These are phyloP conservation scores for Phoenicopterus ruber DNA, from an alignment of 2,113 vertebrate species.

Conservation along the genomic window DNA sequence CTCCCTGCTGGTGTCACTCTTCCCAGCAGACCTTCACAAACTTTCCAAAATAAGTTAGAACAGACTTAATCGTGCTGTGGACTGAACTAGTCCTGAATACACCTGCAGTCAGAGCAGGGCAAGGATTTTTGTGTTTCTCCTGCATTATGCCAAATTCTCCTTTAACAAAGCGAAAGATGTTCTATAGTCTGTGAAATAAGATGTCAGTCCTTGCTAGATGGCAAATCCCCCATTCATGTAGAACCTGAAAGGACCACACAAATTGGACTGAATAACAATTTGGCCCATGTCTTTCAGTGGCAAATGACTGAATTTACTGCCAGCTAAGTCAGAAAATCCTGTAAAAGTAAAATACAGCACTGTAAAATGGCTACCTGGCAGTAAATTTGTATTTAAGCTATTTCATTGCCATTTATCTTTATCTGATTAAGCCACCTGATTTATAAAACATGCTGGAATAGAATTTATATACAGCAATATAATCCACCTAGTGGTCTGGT, in stretches of 20 bases:
- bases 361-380: not conserved
- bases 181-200: not conserved
- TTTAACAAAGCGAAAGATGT: not conserved
- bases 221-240: not conserved
- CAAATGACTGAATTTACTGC: not conserved
- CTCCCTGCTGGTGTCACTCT: not conserved
- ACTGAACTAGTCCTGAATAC: not conserved
- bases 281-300: not conserved
- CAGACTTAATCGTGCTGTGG: not conserved
- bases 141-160: not conserved
- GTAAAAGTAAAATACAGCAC: not conserved
- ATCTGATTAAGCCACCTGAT: constrained; percentile 19
- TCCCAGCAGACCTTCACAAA: not conserved
- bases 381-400: not conserved
- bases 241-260: not conserved
- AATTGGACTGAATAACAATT: not conserved
- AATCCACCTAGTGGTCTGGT: constrained; percentile 14
- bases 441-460: constrained; percentile 7
- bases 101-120: not conserved
- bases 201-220: not conserved
- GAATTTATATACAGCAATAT: not conserved
- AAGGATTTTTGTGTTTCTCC: not conserved
- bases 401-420: not conserved
- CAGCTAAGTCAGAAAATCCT: not conserved
- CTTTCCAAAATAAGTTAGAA: not conserved